Evolutionary conservation across 1,140 invertebrate species (phyloP).

Genomic region (Solen grandis): DNA sequence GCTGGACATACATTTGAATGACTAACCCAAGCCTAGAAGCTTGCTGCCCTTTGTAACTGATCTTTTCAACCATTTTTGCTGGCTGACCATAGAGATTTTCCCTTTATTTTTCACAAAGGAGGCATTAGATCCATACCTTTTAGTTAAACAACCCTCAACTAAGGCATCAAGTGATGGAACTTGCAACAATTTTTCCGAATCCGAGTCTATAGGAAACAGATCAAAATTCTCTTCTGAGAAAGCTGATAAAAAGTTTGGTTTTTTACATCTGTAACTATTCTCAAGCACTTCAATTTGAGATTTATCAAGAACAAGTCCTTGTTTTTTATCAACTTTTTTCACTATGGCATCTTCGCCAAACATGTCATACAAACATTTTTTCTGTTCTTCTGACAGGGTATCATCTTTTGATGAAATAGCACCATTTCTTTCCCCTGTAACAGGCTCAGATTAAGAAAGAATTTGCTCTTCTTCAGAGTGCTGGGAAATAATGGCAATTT

Average conservation of each 20-base stretch:
- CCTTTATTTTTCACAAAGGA: conserved; percentile 1
- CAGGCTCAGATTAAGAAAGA: too few species aligned
- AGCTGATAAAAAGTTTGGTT: conserved; percentile 16
- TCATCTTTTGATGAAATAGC: too few species aligned
- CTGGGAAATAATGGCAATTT: too few species aligned
- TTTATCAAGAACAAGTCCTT: background rate
- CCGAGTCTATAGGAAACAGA: background rate
- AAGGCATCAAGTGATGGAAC: conserved; percentile 18
- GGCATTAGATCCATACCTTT: too few species aligned
- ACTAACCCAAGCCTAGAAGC: conserved; percentile 6
- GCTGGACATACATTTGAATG: background rate
- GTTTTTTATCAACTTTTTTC: background rate
- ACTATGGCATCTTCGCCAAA: conserved; percentile 25
- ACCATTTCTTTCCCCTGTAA: too few species aligned
- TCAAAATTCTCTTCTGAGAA: conserved; percentile 13
- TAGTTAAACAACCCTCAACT: conserved; percentile 13
- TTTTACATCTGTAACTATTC: conserved; percentile 23
- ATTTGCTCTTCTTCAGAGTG: too few species aligned
- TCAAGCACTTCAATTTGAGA: conserved; percentile 17
- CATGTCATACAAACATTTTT: conserved; percentile 12
- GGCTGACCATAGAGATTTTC: background rate
- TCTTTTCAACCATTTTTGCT: background rate
- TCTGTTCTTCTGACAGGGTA: conserved; percentile 12
- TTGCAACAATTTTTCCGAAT: background rate
- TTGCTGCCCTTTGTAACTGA: background rate